Evolutionary conservation across 2,797 vertebrate genomes (phyloP), one percentile per base, ranked within the genome.

Genomic region (Yasuhikotakia modesta): DNA sequence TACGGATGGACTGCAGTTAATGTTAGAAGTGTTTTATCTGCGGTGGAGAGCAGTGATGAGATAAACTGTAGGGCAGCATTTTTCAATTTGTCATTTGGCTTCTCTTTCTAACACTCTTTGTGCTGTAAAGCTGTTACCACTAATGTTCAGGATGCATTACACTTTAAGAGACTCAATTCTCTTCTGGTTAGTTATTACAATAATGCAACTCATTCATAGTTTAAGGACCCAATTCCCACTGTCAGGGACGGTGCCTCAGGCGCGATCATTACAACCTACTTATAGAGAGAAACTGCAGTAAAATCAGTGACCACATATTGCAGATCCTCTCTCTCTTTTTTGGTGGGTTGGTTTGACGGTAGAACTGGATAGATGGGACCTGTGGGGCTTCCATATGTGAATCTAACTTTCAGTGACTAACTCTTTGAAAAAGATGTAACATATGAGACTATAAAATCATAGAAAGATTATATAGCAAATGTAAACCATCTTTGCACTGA

Each of bases 151-250:
- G 24, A 45, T 69, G 50, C 27, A 79, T 61, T 69, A 22, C 48
- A 69, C 61, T 78, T 68, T 22, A 21, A 61, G 66, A 45, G n/a
- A 48, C 55, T 71, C 8, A 81, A 87, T 82, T 85, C 63, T 77
- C 83, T 65, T 64, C 53, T 50, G n/a, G 70, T 61, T 81, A 71
- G 65, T 45, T 85, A 74, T 86, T 83, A 53, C 76, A 79, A 70
- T 78, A 74, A 81, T 84, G 60, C 67, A 79, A 55, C 73, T 83
- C 76, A 83, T 83, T 81, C 65, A 79, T 70, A 22, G 76, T 82
- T 88, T 79, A 79, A 73, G 71, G 70, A 79, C 22, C 65, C 16
- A 79, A 50, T 85, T 83, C 71, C 60, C 70, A 82, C 70, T 83
- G 76, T 78, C 61, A 83, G 22, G 75, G 55, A 77, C 39, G 45